Conservation (phyloP, 2,113 vertebrate genomes). For the Malurus alboscapulatus region DNA sequence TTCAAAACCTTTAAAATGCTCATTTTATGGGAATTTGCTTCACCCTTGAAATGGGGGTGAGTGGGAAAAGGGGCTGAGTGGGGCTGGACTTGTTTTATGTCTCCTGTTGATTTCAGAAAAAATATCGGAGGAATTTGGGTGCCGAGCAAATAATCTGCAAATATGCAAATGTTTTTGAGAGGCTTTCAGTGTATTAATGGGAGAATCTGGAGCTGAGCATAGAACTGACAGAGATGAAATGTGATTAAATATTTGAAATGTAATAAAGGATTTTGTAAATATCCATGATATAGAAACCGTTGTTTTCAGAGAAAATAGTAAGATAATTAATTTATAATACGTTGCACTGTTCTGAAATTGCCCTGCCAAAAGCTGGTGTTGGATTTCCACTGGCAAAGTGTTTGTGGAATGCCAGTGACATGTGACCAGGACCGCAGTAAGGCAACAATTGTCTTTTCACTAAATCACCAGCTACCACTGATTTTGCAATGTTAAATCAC, state of each 20-base stretch:
- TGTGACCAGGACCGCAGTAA: background rate
- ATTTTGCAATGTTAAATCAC: background rate
- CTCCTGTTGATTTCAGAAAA: background rate
- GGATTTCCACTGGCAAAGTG: background rate
- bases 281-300: background rate
- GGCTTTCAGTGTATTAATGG: background rate
- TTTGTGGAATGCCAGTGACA: background rate
- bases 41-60: background rate
- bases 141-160: background rate
- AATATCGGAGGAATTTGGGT: background rate
- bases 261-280: background rate
- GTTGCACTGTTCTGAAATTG: background rate
- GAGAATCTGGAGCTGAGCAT: background rate
- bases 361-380: slow-evolving; percentile 24
- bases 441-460: slow-evolving; percentile 2
- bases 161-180: background rate
- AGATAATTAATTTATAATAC: background rate
- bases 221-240: background rate
- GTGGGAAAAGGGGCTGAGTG: background rate
- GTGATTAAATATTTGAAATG: background rate
- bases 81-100: background rate
- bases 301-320: slow-evolving; percentile 7
- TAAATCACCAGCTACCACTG: background rate
- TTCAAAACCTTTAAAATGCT: background rate
- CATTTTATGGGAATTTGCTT: background rate